These are phyloP conservation scores for Pseudonaja textilis DNA, from an alignment of 2,113 vertebrate species.

Conservation along the genomic window DNA sequence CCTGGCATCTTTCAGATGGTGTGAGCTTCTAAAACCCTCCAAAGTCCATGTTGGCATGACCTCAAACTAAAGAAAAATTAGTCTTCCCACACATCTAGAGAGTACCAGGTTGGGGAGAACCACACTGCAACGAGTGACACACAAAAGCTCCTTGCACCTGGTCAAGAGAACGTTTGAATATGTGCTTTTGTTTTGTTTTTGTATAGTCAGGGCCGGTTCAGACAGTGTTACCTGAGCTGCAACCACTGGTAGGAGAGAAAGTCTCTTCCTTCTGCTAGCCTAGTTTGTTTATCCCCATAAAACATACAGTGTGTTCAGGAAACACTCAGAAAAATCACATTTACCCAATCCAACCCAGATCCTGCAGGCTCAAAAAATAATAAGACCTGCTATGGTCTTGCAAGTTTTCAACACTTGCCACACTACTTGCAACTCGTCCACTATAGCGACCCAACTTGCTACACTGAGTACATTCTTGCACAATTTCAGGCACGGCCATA, in stretches of 20 bases:
- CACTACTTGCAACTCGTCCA: neutral
- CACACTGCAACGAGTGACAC: neutral
- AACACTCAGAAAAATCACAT: neutral
- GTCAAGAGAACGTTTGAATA: neutral
- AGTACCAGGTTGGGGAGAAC: neutral
- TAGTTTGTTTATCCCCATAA: neutral
- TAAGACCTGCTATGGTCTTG: neutral
- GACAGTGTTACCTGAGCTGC: slow-evolving; percentile 41
- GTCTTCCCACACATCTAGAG: neutral
- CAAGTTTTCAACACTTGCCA: neutral
- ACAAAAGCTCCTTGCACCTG: neutral
- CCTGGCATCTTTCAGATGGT: neutral
- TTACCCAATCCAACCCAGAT: neutral
- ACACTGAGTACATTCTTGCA: neutral
- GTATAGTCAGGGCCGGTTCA: slow-evolving; percentile 60
- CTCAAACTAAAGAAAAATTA: neutral
- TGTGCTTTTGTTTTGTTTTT: neutral
- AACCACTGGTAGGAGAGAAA: slow-evolving; percentile 16
- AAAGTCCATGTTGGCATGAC: neutral
- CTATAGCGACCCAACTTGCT: neutral
- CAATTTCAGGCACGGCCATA: neutral
- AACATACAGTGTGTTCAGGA: neutral
- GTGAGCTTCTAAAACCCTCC: neutral
- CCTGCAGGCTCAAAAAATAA: neutral
- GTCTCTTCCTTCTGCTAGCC: neutral